Percentiles rank a stretch among this genome's conserved stretches.
Evolutionary conservation across 2,888 invertebrate genomes (phyloP).

Genomic region (Rhagophthalmus giganteus): DNA sequence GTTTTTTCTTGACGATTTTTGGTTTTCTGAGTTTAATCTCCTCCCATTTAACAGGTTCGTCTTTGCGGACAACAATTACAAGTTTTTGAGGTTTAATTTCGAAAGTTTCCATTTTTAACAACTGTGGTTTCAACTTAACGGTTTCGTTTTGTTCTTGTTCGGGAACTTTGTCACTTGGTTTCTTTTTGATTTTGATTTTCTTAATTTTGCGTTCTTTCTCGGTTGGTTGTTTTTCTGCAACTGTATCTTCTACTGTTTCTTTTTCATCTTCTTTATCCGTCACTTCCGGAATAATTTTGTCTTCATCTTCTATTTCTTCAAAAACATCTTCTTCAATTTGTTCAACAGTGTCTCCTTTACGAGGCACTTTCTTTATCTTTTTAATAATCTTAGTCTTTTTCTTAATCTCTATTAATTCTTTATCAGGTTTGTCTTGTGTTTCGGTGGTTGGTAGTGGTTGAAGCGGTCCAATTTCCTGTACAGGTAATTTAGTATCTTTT

Average conservation of each 20-base stretch:
- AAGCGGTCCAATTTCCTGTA: slow-evolving; percentile 36
- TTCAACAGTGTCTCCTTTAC: slow-evolving; percentile 24
- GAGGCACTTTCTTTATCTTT: slow-evolving; percentile 31
- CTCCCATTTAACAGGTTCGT: slow-evolving; percentile 63
- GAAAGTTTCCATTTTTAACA: slow-evolving; percentile 39
- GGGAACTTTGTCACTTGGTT: slow-evolving; percentile 25
- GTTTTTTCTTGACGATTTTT: slow-evolving; percentile 41
- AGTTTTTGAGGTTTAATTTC: slow-evolving; percentile 58
- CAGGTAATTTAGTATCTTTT: slow-evolving; percentile 33
- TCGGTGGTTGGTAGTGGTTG: slow-evolving; percentile 26
- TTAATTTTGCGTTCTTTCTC: slow-evolving; percentile 10
- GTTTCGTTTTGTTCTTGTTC: slow-evolving; percentile 42
- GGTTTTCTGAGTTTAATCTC: slow-evolving; percentile 64
- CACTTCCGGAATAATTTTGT: slow-evolving; percentile 39
- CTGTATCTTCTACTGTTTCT: slow-evolving; percentile 35
- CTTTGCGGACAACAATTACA: slow-evolving; percentile 61
- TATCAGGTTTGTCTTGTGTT: slow-evolving; percentile 31
- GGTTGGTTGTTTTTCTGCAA: slow-evolving; percentile 23
- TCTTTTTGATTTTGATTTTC: slow-evolving; percentile 31
- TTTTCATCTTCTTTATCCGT: slow-evolving; percentile 33
- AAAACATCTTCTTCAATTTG: slow-evolving; percentile 12
- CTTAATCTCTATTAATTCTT: no score
- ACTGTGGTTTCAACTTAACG: no score
- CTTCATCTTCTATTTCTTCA: slow-evolving; percentile 40
- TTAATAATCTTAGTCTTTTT: slow-evolving; percentile 6